Evolutionary conservation across 2,113 vertebrate species (phyloP).

Genomic region (Lasiurus cinereus): DNA sequence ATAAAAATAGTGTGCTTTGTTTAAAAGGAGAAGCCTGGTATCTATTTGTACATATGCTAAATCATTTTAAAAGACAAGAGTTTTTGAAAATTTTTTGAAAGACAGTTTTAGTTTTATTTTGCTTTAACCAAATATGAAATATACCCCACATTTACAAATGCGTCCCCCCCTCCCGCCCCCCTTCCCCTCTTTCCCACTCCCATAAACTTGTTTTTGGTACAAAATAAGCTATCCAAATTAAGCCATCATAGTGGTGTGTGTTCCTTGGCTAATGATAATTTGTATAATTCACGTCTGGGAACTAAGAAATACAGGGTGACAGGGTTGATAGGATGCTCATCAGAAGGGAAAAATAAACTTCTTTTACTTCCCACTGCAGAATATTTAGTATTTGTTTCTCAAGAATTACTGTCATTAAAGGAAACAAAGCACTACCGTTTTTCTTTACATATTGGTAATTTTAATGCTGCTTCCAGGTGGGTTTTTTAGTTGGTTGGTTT

Average conservation of each 20-base stretch:
- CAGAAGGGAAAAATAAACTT: conserved; percentile 48
- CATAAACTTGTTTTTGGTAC: conserved; percentile 66
- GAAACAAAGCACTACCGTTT: conserved; percentile 71
- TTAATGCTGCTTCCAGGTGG: conserved; percentile 77
- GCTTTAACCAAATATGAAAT: conserved; percentile 93
- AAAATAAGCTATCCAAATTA: conserved; percentile 77
- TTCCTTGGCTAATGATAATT: conserved; percentile 76
- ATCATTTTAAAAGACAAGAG: conserved; percentile 84
- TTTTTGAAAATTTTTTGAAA: conserved; percentile 87
- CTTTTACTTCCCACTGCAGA: background rate
- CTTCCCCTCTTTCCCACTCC: background rate
- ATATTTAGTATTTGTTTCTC: conserved; percentile 78
- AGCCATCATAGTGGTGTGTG: conserved; percentile 61
- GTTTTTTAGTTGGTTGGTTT: background rate
- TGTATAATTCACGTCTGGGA: conserved; percentile 64
- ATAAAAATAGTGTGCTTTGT: conserved; percentile 84
- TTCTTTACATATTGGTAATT: conserved; percentile 72
- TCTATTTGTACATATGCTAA: conserved; percentile 88
- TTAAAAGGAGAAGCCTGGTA: conserved; percentile 84
- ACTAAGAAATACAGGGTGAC: conserved; percentile 67
- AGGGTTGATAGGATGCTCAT: conserved; percentile 50
- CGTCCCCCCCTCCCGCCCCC: background rate
- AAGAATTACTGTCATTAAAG: conserved; percentile 69
- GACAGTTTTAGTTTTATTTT: conserved; percentile 79
- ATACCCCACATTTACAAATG: conserved; percentile 74